phyloP scores from a whole-genome alignment of 2,797 vertebrate species.

The Carduelis carduelis region DNA sequence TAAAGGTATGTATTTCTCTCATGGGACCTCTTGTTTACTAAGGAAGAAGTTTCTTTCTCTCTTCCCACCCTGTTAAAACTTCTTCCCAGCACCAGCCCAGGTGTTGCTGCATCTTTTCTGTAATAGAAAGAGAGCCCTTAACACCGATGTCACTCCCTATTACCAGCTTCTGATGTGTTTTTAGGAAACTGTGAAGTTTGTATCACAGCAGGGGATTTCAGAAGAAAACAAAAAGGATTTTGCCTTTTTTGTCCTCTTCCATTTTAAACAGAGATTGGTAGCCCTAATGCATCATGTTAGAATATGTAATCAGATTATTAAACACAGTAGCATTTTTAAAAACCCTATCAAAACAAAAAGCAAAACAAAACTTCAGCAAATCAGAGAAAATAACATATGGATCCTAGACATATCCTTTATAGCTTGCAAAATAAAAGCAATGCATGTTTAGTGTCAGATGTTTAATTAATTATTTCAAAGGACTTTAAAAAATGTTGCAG shows the following conservation, averaged over 20 bases:
- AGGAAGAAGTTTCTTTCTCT: not conserved
- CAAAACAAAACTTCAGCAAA: not conserved
- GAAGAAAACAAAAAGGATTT: not conserved
- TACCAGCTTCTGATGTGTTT: not conserved
- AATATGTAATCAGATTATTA: not conserved
- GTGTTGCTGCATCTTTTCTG: not conserved
- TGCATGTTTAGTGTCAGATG: not conserved
- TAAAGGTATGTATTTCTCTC: not conserved
- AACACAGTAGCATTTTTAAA: not conserved
- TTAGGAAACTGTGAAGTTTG: not conserved
- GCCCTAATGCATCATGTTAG: not conserved
- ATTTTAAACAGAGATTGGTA: not conserved
- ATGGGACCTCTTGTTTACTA: not conserved
- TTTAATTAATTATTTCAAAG: not conserved
- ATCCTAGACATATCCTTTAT: not conserved
- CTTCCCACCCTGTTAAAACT: not conserved
- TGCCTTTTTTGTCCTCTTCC: not conserved
- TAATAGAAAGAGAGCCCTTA: not conserved
- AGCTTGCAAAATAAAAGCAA: not conserved
- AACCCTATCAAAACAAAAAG: not conserved
- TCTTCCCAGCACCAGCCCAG: not conserved
- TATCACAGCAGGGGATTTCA: not conserved
- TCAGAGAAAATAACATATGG: not conserved
- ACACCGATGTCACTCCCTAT: not conserved
- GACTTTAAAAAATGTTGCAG: not conserved